phyloP scores from a whole-genome alignment of 2,888 invertebrate genomes.

The Heteromyza rotundicornis region DNA sequence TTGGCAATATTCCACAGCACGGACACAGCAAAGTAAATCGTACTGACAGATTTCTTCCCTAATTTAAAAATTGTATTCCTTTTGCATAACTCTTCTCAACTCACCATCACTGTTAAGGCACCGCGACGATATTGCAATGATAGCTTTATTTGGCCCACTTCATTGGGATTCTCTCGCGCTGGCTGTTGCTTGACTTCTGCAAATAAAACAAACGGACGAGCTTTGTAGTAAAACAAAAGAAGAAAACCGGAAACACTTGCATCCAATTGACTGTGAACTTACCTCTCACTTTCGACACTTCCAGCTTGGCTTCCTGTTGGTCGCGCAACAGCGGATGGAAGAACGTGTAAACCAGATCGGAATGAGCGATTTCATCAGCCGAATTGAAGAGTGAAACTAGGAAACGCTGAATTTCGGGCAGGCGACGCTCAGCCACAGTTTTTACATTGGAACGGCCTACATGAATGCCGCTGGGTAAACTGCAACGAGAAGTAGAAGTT shows the following conservation, averaged over 20 bases:
- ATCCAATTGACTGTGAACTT: conserved; percentile 32
- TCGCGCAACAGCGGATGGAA: conserved; percentile 95
- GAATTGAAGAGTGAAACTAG: conserved; percentile 83
- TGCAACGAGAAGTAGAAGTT: conserved; percentile 42
- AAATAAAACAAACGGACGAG: not conserved
- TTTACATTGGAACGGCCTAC: conserved; percentile 93
- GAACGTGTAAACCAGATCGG: conserved; percentile 96
- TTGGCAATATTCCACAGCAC: too few species aligned
- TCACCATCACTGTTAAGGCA: conserved; percentile 78
- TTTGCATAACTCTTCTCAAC: too few species aligned
- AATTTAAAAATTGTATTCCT: too few species aligned
- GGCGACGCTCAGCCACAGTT: conserved; percentile 92
- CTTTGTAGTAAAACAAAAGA: too few species aligned
- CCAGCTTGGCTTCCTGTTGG: conserved; percentile 87
- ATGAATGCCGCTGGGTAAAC: conserved; percentile 76
- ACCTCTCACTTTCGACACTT: conserved; percentile 80
- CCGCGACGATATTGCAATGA: conserved; percentile 79
- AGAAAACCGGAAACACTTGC: too few species aligned
- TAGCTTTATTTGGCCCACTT: conserved; percentile 78
- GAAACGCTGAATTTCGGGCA: conserved; percentile 87
- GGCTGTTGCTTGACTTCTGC: conserved; percentile 52
- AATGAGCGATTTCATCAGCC: conserved; percentile 93
- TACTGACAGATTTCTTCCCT: too few species aligned
- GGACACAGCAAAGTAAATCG: too few species aligned
- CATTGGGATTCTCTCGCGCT: conserved; percentile 58